Base-by-base conservation (phyloP, 1,140 invertebrate genomes). In the Pollicipes pollicipes region DNA sequence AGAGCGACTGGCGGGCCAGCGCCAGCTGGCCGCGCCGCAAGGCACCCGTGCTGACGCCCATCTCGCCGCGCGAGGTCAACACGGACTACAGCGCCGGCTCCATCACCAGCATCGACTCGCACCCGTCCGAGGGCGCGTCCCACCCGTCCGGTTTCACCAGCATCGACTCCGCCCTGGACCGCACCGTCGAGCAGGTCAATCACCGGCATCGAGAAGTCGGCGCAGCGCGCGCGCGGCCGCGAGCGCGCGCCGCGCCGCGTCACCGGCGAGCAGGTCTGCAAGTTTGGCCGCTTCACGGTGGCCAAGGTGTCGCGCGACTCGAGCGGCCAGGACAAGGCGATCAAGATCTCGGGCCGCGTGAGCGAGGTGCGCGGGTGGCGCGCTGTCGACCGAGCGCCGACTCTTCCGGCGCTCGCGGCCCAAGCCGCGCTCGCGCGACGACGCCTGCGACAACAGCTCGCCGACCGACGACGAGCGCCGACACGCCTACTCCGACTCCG, bases 171-270 rank as follows among this genome's bases (percentile, higher is more conserved):
- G 45, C 45, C 13, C 45, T 58, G 45, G 45, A 58, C 17, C 45
- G 45, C 8, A 58, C 45, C 2, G 45, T 58, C 10, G 45, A 58
- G 21, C 45, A 21, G 2, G 45, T 58, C 45, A 72, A 31, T 66
- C 71, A 72, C 31, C 29, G 30, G 70, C 30, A 28, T 68, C 28
- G 67, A 35, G 70, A 28, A 69, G 72, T 30, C 67, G 45, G 66
- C 72, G 30, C 69, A 70, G 64, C 69, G 75, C 68, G 64, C 30
- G 31, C 66, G 72, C 8, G 71, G 74, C 45, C 68, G 73, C n/a
- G n/a, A n/a, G n/a, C n/a, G n/a, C 26, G 72, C 70, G 21, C 68
- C 70, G 6, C 70, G 73, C n/a, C 63, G 63, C 64, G 68, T 29
- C 27, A 67, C 67, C 10, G 68, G 71, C 10, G 66, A 32, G 0